Evolutionary conservation across 2,113 vertebrate species (phyloP), one percentile per base, ranked within the genome.

Genomic region (Chrysemys picta): DNA sequence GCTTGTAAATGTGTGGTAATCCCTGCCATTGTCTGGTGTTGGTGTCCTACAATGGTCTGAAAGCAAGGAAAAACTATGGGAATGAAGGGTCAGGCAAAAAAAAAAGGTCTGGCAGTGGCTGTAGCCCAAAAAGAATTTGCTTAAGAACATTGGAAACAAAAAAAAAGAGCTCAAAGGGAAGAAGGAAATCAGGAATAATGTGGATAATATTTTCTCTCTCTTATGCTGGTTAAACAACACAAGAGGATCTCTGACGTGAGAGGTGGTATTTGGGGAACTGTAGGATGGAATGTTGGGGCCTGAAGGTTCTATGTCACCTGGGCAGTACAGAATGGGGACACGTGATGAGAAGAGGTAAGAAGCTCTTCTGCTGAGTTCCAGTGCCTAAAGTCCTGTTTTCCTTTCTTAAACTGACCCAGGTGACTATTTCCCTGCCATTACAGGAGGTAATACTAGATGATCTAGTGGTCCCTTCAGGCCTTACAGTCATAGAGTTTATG

Each of bases 321-420:
- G 6, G 13, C 7, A 65, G 11, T 12, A 53, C 14, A 25, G 57
- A 6, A 0, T 0, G 59, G 82, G 85, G 8, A 45, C 29, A 82
- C 8, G 3, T 72, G 52, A 81, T 76, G 24, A 52, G 59, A 86
- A 80, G 19, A 78, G 8, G 65, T 27, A 78, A 10, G 16, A 93
- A 72, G 1, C 11, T 59, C 76, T 49, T 72, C 0, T 1, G 8
- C 4, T 10, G 2, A 1, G 1, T 4, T 54, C 31, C 35, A 79
- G 87, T 35, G 17, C 24, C n/a, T 17, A 84, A 31, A 52, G 47
- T 81, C 7, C 82, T 80, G 2, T 3, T 85, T 4, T 87, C 47
- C 8, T 72, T 50, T 84, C 56, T 21, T 12, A 19, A 0, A 3
- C 31, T 59, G 12, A 88, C 80, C 7, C 27, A n/a, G 11, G 6